Conservation (phyloP, 2,888 invertebrate species). For the Orchesellides sinensis region DNA sequence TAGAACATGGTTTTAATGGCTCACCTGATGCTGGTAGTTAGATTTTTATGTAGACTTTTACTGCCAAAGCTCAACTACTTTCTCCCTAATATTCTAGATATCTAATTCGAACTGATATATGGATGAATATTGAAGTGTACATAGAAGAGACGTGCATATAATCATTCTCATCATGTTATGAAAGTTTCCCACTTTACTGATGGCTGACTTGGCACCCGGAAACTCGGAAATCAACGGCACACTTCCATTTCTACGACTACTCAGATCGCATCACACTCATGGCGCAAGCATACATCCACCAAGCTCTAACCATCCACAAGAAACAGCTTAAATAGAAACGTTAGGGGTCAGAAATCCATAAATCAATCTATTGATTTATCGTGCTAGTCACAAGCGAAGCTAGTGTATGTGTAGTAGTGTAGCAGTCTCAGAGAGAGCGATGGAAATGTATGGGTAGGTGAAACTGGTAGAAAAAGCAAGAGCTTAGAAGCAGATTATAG, state of each 20-base stretch:
- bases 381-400: conserved; percentile 59
- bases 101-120: too few relatives aligned
- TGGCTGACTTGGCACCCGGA: conserved; percentile 58
- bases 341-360: conserved; percentile 73
- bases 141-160: too few relatives aligned
- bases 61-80: too few relatives aligned
- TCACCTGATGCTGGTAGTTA: too few relatives aligned
- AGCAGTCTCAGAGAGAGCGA: too few relatives aligned
- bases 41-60: too few relatives aligned
- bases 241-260: conserved; percentile 54
- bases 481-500: conserved; percentile 59
- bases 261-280: conserved; percentile 16
- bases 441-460: conserved; percentile 23
- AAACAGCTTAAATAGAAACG: conserved; percentile 60
- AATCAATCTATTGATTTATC: conserved; percentile 75
- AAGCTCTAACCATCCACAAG: conserved; percentile 36
- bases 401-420: not conserved
- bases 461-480: conserved; percentile 44
- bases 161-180: conserved; percentile 39
- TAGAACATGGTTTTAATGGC: too few relatives aligned
- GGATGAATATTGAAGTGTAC: too few relatives aligned
- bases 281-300: conserved; percentile 41
- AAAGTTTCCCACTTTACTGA: conserved; percentile 19
- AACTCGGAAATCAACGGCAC: conserved; percentile 62
- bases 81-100: too few relatives aligned